phyloP scores from a whole-genome alignment of 2,113 vertebrate genomes.

The Anguilla japonica region DNA sequence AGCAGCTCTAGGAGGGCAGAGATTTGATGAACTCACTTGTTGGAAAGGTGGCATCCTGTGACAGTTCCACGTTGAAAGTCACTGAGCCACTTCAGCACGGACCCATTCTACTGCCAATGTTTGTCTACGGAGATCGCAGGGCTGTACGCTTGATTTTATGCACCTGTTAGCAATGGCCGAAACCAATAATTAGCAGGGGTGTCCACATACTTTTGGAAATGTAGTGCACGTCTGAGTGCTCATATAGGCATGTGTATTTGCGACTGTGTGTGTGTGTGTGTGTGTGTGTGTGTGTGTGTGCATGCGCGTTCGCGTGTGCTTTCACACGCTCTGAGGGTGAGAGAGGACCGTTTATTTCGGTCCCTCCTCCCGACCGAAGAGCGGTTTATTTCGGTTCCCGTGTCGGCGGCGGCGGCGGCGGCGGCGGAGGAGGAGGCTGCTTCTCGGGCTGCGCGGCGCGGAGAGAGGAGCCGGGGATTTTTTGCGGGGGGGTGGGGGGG shows the following conservation, averaged over 20 bases:
- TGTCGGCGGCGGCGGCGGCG: neutral
- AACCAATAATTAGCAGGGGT: no score
- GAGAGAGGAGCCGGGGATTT: conserved; percentile 9
- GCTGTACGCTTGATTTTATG: no score
- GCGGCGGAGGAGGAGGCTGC: neutral
- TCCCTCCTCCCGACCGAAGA: no score
- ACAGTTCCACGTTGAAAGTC: no score
- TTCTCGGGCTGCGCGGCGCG: neutral
- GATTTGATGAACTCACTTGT: no score
- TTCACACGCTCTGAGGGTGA: conserved; percentile 17
- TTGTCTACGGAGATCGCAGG: no score
- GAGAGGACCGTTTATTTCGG: neutral
- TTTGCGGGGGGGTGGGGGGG: neutral
- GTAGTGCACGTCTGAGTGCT: neutral
- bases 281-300: neutral
- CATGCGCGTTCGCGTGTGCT: neutral
- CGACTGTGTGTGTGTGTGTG: neutral
- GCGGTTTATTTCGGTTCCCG: neutral
- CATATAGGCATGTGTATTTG: neutral
- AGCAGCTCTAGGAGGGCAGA: no score
- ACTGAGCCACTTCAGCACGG: no score
- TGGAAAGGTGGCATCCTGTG: no score
- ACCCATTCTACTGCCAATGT: no score
- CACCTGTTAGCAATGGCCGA: no score
- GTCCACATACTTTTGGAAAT: no score